phyloP scores from a whole-genome alignment of 2,888 invertebrate genomes.

The Epirrhoe alternata region DNA sequence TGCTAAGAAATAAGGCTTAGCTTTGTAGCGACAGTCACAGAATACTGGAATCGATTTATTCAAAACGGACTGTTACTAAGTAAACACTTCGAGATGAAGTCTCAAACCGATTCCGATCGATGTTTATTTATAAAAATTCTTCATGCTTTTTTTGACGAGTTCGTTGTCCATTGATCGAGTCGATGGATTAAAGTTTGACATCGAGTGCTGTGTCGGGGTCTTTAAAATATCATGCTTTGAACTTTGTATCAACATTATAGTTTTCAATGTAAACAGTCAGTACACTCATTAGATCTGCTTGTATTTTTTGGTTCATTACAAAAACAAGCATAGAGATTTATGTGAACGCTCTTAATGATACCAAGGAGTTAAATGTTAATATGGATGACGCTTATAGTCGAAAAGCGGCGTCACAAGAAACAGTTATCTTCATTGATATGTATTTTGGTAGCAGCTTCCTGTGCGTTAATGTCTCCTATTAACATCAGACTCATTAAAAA shows the following conservation, averaged over 20 bases:
- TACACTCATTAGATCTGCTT: constrained; percentile 29
- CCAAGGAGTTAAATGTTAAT: constrained; percentile 33
- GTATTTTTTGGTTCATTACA: constrained; percentile 27
- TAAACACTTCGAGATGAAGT: constrained; percentile 77
- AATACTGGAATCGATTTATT: constrained; percentile 74
- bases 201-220: constrained; percentile 66
- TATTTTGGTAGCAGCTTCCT: constrained; percentile 40
- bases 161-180: constrained; percentile 69
- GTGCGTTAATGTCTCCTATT: constrained; percentile 37
- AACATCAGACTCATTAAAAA: constrained; percentile 39
- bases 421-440: constrained; percentile 36
- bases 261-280: constrained; percentile 29
- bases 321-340: constrained; percentile 27
- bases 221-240: constrained; percentile 57
- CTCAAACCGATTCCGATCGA: constrained; percentile 74
- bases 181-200: constrained; percentile 60
- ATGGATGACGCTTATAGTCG: constrained; percentile 18
- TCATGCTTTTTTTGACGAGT: constrained; percentile 71
- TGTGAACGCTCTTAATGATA: constrained; percentile 21
- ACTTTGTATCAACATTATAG: constrained; percentile 60
- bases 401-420: constrained; percentile 27
- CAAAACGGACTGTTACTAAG: constrained; percentile 80
- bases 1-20: constrained; percentile 24
- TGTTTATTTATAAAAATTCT: constrained; percentile 78
- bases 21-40: constrained; percentile 13